phyloP scores from a whole-genome alignment of 2,113 vertebrate genomes.

The Ornithorhynchus anatinus region DNA sequence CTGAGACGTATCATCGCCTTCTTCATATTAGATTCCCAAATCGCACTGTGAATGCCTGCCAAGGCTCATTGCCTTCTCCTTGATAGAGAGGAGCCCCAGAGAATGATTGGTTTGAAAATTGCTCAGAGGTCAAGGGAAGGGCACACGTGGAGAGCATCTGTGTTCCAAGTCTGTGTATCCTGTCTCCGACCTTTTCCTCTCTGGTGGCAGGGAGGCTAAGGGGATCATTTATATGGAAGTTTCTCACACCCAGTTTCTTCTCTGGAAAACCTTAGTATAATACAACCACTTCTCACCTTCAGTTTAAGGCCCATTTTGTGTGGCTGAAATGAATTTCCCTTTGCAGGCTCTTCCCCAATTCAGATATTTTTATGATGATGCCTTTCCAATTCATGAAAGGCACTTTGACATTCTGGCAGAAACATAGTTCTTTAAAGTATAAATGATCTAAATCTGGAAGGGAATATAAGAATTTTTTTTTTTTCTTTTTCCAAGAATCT shows the following conservation, averaged over 20 bases:
- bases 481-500: constrained; percentile 21
- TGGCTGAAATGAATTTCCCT: constrained; percentile 53
- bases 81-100: constrained; percentile 30
- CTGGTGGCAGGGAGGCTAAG: neutral
- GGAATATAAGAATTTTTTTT: constrained; percentile 36
- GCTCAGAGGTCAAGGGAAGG: constrained; percentile 27
- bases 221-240: constrained; percentile 28
- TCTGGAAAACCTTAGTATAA: constrained; percentile 24
- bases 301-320: constrained; percentile 44
- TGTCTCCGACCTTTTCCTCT: neutral
- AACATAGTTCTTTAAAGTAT: constrained; percentile 34
- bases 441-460: constrained; percentile 30
- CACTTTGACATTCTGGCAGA: constrained; percentile 28
- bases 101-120: constrained; percentile 13
- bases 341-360: constrained; percentile 27
- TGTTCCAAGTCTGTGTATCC: neutral
- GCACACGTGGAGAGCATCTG: constrained; percentile 9
- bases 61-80: constrained; percentile 10
- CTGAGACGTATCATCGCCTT: constrained; percentile 10
- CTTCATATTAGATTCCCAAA: constrained; percentile 29
- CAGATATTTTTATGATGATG: constrained; percentile 50
- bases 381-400: constrained; percentile 47
- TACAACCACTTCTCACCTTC: constrained; percentile 18
- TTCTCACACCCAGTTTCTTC: constrained; percentile 5
- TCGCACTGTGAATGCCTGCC: neutral